Base-by-base conservation (phyloP, 2,888 invertebrate species). In the Drosophila meridionalis region DNA sequence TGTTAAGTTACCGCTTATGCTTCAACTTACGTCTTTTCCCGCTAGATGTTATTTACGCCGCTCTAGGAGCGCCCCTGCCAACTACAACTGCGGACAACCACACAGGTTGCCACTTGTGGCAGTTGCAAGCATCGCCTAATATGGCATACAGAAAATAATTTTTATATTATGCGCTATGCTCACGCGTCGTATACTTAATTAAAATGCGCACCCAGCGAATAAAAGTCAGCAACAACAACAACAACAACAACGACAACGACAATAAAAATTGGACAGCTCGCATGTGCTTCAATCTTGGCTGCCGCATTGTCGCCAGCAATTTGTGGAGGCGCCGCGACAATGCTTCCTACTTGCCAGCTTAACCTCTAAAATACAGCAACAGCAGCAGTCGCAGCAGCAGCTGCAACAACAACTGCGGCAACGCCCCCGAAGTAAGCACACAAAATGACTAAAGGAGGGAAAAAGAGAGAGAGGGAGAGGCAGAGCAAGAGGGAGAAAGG, bases 321-420 rank as follows among this genome's bases (percentile, higher is more conserved):
- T 84, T 76, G 72, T 68, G 80, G 81, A 83, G 70, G 73, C 87
- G 80, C 89, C 85, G 69, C 76, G 85, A 72, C 78, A 76, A 75
- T 73, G 89, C 85, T 89, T 89, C 85, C 85, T 86, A 86, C 85
- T 86, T 86, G 85, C 69, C 76, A 80, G 72, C 58, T 85, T 87
- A 87, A 89, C 88, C 90, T 85, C 89, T 72, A 87, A 86, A 87
- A 71, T 69, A 60, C 68, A 56, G 53, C 78, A 63, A 28, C 53
- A 61, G 43, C 71, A 58, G 11, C 69, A 82, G 30, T 62, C 42
- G 26, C 69, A 67, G 77, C 85, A 38, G 11, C 74, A 65, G 30
- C 53, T 61, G 36, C 71, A 62, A 11, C 69, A 82, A 43, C 48
- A 71, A 36, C 61, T 34, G 30, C 65, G 52, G 28, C 69, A 69